phyloP scores from a whole-genome alignment of 2,797 vertebrate species.

The Macropus fuliginosus region DNA sequence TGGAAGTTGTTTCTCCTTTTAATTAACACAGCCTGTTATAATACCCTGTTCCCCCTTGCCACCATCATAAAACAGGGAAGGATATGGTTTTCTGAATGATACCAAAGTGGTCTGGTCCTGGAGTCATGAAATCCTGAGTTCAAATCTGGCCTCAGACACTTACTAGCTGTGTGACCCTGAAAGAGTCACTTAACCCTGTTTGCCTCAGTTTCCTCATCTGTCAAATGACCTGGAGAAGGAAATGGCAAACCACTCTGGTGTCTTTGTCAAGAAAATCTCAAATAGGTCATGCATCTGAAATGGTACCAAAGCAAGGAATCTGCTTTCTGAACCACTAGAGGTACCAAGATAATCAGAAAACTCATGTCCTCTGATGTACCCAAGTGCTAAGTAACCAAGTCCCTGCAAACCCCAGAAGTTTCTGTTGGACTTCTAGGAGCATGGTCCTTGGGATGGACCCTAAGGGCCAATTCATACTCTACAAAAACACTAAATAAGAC shows the following conservation, averaged over 20 bases:
- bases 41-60: neutral
- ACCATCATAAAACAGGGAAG: neutral
- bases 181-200: neutral
- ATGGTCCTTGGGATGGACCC: neutral
- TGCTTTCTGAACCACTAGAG: neutral
- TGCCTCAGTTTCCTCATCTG: neutral
- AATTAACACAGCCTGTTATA: neutral
- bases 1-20: neutral
- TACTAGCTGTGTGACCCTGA: neutral
- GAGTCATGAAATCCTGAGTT: too few species aligned
- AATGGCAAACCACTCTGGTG: neutral
- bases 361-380: neutral
- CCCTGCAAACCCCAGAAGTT: neutral
- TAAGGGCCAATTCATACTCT: neutral
- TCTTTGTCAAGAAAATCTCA: neutral
- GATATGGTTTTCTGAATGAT: neutral
- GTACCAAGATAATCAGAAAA: neutral
- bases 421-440: neutral
- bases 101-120: neutral
- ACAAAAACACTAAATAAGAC: neutral
- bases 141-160: too few species aligned
- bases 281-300: neutral
- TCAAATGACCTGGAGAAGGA: neutral
- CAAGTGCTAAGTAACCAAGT: neutral
- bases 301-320: neutral